Evolutionary conservation across 2,888 invertebrate species (phyloP).

Genomic region (Melinopterus prodromus): DNA sequence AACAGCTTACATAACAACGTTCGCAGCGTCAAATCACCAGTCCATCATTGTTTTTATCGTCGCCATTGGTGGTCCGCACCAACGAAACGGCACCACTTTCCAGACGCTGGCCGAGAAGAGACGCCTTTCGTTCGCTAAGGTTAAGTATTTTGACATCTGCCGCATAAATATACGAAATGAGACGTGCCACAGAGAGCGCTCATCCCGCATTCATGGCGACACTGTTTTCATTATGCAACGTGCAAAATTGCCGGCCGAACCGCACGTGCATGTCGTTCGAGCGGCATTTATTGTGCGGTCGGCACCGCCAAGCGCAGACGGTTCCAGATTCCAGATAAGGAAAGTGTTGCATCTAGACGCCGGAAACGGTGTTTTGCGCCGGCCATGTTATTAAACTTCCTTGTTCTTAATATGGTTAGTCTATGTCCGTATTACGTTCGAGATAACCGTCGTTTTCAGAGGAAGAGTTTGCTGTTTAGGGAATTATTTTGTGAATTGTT

Average conservation of each 20-base stretch:
- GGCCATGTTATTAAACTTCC: not conserved
- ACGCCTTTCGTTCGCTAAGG: not conserved
- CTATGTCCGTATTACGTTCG: not conserved
- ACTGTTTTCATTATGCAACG: not conserved
- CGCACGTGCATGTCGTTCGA: not conserved
- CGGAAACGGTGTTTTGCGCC: not conserved
- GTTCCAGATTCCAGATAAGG: not conserved
- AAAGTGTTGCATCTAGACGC: not conserved
- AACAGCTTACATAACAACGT: not conserved
- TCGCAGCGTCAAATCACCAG: not conserved
- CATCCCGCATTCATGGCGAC: not conserved
- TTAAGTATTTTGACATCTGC: slow-evolving; percentile 4
- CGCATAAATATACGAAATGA: slow-evolving; percentile 4
- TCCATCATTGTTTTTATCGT: not conserved
- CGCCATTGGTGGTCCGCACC: not conserved
- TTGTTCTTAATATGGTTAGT: slow-evolving; percentile 4
- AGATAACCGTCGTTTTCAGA: not conserved
- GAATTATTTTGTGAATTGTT: too few species aligned
- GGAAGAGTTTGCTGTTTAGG: too few species aligned
- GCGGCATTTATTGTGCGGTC: not conserved
- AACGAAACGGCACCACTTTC: not conserved
- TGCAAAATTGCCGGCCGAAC: not conserved
- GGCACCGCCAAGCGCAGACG: not conserved
- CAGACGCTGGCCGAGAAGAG: not conserved
- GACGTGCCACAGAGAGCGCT: not conserved